phyloP scores from a whole-genome alignment of 2,888 invertebrate genomes.

The Mythimna impura region DNA sequence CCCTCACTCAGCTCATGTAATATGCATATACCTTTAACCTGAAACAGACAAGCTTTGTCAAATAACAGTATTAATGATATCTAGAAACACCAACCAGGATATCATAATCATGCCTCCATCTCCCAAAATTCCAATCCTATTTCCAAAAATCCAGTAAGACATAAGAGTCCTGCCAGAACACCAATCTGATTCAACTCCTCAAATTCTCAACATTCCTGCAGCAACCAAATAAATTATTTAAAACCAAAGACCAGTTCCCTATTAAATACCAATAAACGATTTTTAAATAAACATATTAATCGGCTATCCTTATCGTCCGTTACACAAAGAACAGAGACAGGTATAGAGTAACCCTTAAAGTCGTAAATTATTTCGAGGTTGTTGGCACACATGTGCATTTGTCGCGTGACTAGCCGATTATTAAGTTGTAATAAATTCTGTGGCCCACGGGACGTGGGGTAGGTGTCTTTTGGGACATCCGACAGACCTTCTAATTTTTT shows the following conservation, averaged over 20 bases:
- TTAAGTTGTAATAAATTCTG: conserved; percentile 89
- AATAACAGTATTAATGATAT: conserved; percentile 5
- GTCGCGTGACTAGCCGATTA: conserved; percentile 86
- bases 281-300: conserved; percentile 80
- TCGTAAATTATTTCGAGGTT: conserved; percentile 86
- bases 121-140: conserved; percentile 31
- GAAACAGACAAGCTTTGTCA: not conserved
- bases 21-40: not conserved
- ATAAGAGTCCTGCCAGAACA: conserved; percentile 54
- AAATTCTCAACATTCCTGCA: conserved; percentile 69
- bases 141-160: conserved; percentile 54
- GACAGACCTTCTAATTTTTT: conserved; percentile 63
- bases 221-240: conserved; percentile 70
- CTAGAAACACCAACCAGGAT: conserved; percentile 5
- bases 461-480: conserved; percentile 74
- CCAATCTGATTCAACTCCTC: conserved; percentile 51
- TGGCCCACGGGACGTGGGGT: conserved; percentile 76
- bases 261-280: conserved; percentile 87
- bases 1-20: no score
- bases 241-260: conserved; percentile 57
- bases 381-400: conserved; percentile 84
- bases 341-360: conserved; percentile 75
- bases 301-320: conserved; percentile 68
- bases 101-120: conserved; percentile 1
- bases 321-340: conserved; percentile 69